Percentiles rank a stretch among this genome's conserved stretches.
Conservation (phyloP, 2,797 vertebrate species). For the Prionace glauca region DNA sequence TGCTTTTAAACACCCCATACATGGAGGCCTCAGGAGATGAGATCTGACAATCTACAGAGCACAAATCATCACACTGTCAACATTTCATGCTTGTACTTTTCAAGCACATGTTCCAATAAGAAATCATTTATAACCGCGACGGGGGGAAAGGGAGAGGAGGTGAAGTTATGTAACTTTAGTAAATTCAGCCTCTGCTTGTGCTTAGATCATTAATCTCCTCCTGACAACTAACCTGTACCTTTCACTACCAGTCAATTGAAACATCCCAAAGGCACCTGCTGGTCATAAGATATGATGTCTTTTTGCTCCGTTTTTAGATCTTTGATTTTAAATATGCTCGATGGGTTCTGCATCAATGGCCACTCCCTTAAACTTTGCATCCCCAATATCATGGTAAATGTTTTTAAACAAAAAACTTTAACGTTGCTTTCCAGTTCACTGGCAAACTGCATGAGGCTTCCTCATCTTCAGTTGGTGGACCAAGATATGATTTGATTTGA, state of each 20-base stretch:
- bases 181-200: background rate
- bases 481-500: too few relatives aligned
- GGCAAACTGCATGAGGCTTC: background rate
- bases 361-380: background rate
- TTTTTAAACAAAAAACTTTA: background rate
- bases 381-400: background rate
- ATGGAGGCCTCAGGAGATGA: conserved; percentile 14
- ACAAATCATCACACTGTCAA: background rate
- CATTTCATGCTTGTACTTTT: background rate
- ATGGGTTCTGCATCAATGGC: background rate
- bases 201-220: background rate
- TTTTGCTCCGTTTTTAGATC: background rate
- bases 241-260: background rate
- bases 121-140: background rate
- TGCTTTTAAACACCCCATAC: background rate
- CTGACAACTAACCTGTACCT: background rate
- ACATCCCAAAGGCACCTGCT: background rate
- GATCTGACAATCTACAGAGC: background rate
- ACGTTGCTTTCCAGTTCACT: background rate
- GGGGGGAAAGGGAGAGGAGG: too few relatives aligned
- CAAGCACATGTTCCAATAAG: background rate
- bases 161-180: background rate
- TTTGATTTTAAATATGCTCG: background rate
- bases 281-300: background rate
- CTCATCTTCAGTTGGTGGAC: background rate